These are phyloP conservation scores for Megalops atlanticus DNA, from an alignment of 2,113 vertebrate species.

Conservation along the genomic window DNA sequence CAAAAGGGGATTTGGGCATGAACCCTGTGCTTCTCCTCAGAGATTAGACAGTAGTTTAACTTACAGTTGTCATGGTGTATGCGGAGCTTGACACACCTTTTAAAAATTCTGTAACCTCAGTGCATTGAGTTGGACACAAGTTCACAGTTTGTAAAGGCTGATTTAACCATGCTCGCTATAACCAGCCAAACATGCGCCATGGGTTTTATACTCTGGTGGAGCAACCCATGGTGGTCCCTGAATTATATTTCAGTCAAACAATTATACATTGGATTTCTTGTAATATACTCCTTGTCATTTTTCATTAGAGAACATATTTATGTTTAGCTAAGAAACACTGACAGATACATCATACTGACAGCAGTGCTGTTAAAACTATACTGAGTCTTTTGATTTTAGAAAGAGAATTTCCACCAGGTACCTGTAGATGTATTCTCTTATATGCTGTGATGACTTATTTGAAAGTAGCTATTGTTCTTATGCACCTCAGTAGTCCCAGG, in stretches of 20 bases:
- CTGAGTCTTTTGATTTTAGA: background rate
- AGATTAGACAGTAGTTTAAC: background rate
- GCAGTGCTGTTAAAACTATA: background rate
- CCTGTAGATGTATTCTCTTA: background rate
- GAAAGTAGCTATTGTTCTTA: background rate
- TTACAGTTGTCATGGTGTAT: background rate
- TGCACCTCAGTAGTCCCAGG: too few species aligned
- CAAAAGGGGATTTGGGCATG: background rate
- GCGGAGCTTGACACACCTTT: background rate
- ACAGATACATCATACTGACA: background rate
- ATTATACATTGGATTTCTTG: background rate
- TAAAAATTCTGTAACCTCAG: background rate
- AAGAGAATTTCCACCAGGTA: background rate
- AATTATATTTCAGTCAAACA: background rate
- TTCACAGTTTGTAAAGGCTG: background rate
- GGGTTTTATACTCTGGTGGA: background rate
- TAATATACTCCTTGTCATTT: too few species aligned
- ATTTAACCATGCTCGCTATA: background rate
- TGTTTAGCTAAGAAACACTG: background rate
- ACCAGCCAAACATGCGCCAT: background rate
- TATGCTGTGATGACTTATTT: background rate
- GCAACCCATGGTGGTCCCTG: background rate
- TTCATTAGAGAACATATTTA: too few species aligned
- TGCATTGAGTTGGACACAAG: background rate
- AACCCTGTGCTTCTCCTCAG: background rate